These are phyloP conservation scores for Chauna torquata DNA, from an alignment of 2,113 vertebrate genomes.

Conservation along the genomic window DNA sequence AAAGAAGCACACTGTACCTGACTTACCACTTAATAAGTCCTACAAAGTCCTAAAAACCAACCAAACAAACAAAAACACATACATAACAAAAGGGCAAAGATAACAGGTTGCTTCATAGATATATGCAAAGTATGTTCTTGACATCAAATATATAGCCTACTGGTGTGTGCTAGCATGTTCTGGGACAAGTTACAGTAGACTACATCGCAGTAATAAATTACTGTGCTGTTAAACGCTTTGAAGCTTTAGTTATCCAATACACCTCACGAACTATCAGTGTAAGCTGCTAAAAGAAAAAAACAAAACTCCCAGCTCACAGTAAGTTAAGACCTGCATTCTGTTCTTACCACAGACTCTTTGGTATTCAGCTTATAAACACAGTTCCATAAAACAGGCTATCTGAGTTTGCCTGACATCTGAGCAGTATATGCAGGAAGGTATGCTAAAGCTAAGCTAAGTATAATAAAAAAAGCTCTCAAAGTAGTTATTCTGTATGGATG, in stretches of 20 bases:
- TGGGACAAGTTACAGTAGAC: background rate
- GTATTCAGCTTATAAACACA: conserved; percentile 1
- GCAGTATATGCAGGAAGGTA: background rate
- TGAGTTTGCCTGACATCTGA: conserved; percentile 15
- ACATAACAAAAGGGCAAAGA: background rate
- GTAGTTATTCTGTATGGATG: conserved; percentile 47
- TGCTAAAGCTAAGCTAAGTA: background rate
- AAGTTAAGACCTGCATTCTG: background rate
- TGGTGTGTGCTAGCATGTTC: background rate
- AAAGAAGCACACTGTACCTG: background rate
- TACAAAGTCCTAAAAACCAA: background rate
- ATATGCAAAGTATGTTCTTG: background rate
- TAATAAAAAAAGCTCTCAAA: background rate
- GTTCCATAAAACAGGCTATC: background rate
- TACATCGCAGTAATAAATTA: background rate
- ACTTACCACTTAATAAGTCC: background rate
- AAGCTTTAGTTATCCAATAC: background rate
- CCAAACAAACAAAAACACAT: too few relatives aligned
- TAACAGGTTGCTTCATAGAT: background rate
- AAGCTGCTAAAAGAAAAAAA: background rate
- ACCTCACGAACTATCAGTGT: background rate
- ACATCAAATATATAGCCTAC: background rate
- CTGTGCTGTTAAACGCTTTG: background rate
- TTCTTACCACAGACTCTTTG: background rate
- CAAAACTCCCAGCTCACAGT: background rate